Conservation (phyloP, 2,888 invertebrate genomes). For the Drosophila bunnanda region DNA sequence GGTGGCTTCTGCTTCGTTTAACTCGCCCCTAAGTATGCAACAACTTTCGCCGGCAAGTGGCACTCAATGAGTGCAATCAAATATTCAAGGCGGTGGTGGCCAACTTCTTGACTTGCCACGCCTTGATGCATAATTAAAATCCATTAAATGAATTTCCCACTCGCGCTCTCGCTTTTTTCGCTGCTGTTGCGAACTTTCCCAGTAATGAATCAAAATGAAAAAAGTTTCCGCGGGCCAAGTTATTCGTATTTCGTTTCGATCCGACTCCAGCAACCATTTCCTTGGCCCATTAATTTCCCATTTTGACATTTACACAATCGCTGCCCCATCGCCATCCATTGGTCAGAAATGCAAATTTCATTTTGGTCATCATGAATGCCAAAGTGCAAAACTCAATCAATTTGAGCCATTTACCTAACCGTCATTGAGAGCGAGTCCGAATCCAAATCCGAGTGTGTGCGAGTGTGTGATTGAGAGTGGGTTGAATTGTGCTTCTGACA, state of each 20-base stretch:
- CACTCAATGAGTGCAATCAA: slow-evolving; percentile 65
- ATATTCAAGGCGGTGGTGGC: slow-evolving; percentile 61
- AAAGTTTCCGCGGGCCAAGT: slow-evolving; percentile 23
- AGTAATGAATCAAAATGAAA: slow-evolving; percentile 62
- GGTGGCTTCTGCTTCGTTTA: slow-evolving; percentile 68
- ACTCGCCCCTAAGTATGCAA: slow-evolving; percentile 67
- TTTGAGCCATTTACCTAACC: slow-evolving; percentile 73
- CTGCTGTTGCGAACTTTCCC: slow-evolving; percentile 53
- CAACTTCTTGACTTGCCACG: slow-evolving; percentile 59
- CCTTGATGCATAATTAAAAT: slow-evolving; percentile 76
- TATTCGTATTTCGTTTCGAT: slow-evolving; percentile 9
- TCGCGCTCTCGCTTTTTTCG: slow-evolving; percentile 7
- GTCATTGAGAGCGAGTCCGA: slow-evolving; percentile 41
- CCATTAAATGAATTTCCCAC: slow-evolving; percentile 74
- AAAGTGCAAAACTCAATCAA: slow-evolving; percentile 80
- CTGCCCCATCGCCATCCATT: slow-evolving; percentile 14
- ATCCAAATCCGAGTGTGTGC: slow-evolving; percentile 2
- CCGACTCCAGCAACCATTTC: slow-evolving; percentile 15
- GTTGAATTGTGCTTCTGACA: slow-evolving; percentile 37
- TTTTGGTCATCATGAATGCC: slow-evolving; percentile 73
- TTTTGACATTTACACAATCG: slow-evolving; percentile 47
- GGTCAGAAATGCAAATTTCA: slow-evolving; percentile 62
- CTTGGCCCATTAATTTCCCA: slow-evolving; percentile 49
- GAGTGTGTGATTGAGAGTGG: slow-evolving; percentile 25
- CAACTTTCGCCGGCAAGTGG: slow-evolving; percentile 66